These are phyloP conservation scores for Melolontha melolontha DNA, from an alignment of 2,888 invertebrate genomes.

Conservation along the genomic window DNA sequence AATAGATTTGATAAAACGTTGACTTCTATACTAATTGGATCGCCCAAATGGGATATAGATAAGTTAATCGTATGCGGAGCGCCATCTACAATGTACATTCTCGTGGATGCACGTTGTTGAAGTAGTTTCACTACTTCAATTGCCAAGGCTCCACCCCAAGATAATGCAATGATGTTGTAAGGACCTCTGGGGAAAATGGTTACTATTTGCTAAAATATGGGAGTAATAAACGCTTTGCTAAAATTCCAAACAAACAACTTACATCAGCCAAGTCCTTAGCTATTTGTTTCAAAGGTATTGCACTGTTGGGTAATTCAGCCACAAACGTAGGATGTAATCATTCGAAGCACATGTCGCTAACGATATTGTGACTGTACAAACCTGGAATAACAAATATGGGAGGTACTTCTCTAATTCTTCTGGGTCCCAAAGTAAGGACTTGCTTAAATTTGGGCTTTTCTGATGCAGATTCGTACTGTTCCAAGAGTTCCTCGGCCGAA, in stretches of 20 bases:
- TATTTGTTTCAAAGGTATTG: constrained; percentile 54
- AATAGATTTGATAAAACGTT: constrained; percentile 70
- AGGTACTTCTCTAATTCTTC: constrained; percentile 59
- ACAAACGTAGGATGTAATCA: constrained; percentile 63
- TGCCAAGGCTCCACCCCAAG: constrained; percentile 86
- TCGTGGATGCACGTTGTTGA: constrained; percentile 72
- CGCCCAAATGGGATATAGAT: constrained; percentile 66
- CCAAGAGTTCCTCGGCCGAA: constrained; percentile 55
- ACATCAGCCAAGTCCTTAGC: constrained; percentile 59
- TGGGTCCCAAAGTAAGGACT: constrained; percentile 60
- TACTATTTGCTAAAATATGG: constrained; percentile 70
- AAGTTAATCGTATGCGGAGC: constrained; percentile 77
- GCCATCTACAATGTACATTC: constrained; percentile 85
- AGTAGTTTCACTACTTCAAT: constrained; percentile 83
- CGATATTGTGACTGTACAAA: constrained; percentile 55
- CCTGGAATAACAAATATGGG: constrained; percentile 65
- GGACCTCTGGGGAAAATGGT: constrained; percentile 71
- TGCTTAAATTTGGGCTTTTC: constrained; percentile 59
- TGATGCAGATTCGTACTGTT: constrained; percentile 53
- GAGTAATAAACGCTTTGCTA: too few species aligned
- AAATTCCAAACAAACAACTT: constrained; percentile 26
- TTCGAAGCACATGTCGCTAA: constrained; percentile 56
- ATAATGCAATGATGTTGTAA: constrained; percentile 88
- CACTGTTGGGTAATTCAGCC: constrained; percentile 58
- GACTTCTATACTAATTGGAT: constrained; percentile 64